These are phyloP conservation scores for Actenoides lindsayi DNA, from an alignment of 2,113 vertebrate genomes.

Conservation along the genomic window DNA sequence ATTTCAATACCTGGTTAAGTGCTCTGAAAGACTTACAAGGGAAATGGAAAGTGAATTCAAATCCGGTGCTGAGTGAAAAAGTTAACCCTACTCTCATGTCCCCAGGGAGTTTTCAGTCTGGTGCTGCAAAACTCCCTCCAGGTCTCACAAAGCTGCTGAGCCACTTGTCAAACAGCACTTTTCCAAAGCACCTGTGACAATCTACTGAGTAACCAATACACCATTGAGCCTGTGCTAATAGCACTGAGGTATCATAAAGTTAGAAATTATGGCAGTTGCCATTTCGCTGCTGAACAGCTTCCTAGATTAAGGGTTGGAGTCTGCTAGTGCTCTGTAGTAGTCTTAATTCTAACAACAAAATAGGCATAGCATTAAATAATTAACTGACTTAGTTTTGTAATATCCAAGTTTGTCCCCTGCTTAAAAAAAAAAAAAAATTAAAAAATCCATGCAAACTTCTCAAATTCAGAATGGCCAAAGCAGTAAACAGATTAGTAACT, in stretches of 20 bases:
- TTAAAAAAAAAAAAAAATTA: not conserved
- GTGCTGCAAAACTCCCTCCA: not conserved
- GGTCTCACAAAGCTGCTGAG: not conserved
- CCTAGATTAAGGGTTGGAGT: not conserved
- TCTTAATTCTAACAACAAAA: not conserved
- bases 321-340: not conserved
- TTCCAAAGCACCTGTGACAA: not conserved
- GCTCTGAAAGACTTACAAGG: not conserved
- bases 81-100: not conserved
- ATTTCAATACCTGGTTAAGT: not conserved
- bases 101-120: not conserved
- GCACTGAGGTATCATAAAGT: not conserved
- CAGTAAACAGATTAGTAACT: not conserved
- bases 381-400: not conserved
- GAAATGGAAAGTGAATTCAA: not conserved
- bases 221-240: not conserved
- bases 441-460: not conserved
- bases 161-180: not conserved
- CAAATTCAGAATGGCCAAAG: not conserved
- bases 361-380: not conserved
- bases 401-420: not conserved
- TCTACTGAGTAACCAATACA: not conserved
- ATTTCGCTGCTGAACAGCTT: not conserved
- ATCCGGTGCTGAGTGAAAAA: not conserved
- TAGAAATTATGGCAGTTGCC: not conserved